Evolutionary conservation across 2,113 vertebrate genomes (phyloP), one percentile per base, ranked within the genome.

Genomic region (Ivindomyrus marchei): DNA sequence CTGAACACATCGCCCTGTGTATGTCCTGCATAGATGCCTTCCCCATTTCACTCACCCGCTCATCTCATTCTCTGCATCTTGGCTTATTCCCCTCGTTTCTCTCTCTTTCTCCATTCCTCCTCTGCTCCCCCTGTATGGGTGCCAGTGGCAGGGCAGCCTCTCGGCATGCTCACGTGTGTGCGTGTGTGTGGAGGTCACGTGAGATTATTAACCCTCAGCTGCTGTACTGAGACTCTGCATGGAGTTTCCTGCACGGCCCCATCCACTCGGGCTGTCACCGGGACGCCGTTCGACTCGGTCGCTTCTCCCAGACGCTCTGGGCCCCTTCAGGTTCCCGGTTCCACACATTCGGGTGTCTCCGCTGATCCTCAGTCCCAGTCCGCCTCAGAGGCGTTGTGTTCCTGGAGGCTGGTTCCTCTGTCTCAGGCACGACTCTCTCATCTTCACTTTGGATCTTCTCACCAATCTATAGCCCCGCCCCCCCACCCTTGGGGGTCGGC

Each of bases 131-230:
- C 50, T 90, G 74, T 91, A 89, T 87, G 66, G 87, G 91, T 87
- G 66, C 66, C 89, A 92, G 89, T 91, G 92, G 91, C 91, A 92
- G 92, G 89, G 90, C 49, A 58, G 91, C 89, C 91, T 91, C 91
- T 92, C 93, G 94, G 93, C 92, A 92, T 91, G 93, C 92, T 91
- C 92, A 90, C 89, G 92, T 93, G 92, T 89, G 83, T 83, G 88
- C 42, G 85, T 74, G 88, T 52, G 89, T 77, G 49, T 86, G 88
- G 90, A 86, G 0, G 80, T 66, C 70, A 90, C 90, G 89, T 91
- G 89, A 58, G 90, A 91, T 56, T 49, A 95, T 95, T 96, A 96
- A 96, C 94, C 92, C 92, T 42, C 42, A 91, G 89, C 83, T 80
- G 58, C 83, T 90, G 86, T 46, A 90, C 85, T 74, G 86, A 90